Evolutionary conservation across 2,888 invertebrate genomes (phyloP), one percentile per base, ranked within the genome.

Genomic region (Pachliopta kotzebuea): DNA sequence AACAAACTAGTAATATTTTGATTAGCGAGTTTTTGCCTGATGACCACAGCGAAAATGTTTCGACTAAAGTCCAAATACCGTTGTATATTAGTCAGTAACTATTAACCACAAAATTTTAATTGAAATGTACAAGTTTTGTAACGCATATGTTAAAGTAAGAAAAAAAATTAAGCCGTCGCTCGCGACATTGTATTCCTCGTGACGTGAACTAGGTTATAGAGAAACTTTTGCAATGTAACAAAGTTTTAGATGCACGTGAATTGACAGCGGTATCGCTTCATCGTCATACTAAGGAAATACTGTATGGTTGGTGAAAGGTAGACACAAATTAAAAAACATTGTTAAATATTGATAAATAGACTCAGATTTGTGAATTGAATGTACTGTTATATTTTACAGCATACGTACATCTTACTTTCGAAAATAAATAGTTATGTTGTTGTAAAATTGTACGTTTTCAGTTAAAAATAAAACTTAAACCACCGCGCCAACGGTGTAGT

Each of bases 171-270:
- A 45, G n/a, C n/a, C 69, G 70, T 71, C 72, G 26, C 20, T 42
- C 21, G 56, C 58, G 56, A 62, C 56, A 56, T 56, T 62, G 62
- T 56, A 76, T 74, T 77, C 77, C 76, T 72, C 76, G 75, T 77
- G 76, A 76, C 80, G 76, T 76, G 85, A 87, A 86, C 85, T 86
- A 79, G 87, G 88, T 88, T 87, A 83, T 85, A 81, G 54, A 53
- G 78, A 86, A 89, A 89, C 85, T 89, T 89, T 86, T 63, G 81
- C 85, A 89, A 89, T 88, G 88, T 85, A 82, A 68, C 65, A 66
- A 80, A 83, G 79, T 84, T 86, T 75, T 70, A 74, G 73, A 79
- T 81, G 81, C 80, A 78, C 75, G 72, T 74, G 77, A 77, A 79
- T 76, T 82, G 75, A 29, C 24, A 24, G 29, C 31, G 54, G 20